Base-by-base conservation (phyloP, 2,888 invertebrate species). In the Lottia gigantea region DNA sequence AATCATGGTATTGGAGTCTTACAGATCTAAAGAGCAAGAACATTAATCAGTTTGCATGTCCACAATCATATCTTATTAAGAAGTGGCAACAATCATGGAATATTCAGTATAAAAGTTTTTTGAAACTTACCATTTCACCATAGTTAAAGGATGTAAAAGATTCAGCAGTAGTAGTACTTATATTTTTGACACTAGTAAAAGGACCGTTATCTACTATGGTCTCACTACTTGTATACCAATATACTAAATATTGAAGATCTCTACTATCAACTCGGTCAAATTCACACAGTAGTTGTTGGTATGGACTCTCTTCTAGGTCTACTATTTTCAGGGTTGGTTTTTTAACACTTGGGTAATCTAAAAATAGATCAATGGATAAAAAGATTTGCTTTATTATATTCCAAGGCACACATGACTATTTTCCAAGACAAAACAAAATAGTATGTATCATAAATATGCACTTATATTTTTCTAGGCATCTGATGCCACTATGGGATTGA, bases 231-330 rank as follows among this genome's bases (percentile, higher is more conserved):
- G 69, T 67, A 14, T 61, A 47, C 74, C 74, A 74, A 23, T 49
- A 31, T 0, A 71, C 69, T 55, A 23, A 69, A 67, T 71, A 74
- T 15, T 63, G 66, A 1, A 71, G 55, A 14, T 31, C 69, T 7
- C 15, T 47, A 1, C 26, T 64, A 1, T 62, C 55, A 7, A 45
- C 45, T n/a, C 40, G 63, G 40, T 62, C 65, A 23, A 69, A 69
- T 14, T 65, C 64, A 68, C 77, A 77, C 14, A 55, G 61, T 14
- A 72, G 46, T n/a, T 65, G 25, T 66, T 75, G 75, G 71, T 69
- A 77, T 4, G 77, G 77, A 19, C 69, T 61, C 0, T 66, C 62
- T 14, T 64, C 71, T 6, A 70, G 19, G n/a, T 7, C 55, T 26
- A 70, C 46, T 26, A 73, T 72, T 7, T 70, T 64, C 40, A 77